Evolutionary conservation across 2,113 vertebrate species (phyloP), one percentile per base, ranked within the genome.

Genomic region (Tenebrosternarchus preto): DNA sequence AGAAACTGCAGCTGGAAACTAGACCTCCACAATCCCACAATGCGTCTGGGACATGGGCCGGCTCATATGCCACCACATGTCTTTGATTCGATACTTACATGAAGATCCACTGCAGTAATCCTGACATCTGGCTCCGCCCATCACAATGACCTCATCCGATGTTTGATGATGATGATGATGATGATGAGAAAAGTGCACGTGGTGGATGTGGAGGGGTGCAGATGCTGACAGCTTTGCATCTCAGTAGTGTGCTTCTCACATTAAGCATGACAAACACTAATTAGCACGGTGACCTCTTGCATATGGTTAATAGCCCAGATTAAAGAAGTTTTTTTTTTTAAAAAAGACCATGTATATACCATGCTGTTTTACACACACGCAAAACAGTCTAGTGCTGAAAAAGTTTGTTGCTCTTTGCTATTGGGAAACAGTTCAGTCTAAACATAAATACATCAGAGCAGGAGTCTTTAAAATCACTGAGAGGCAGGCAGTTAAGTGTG

Each of bases 41-140:
- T 17, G 74, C 60, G 60, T 81, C 53, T 16, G 29, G 61, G 74
- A 83, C 75, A 79, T 59, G 77, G 82, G n/a, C n/a, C n/a, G n/a
- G n/a, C n/a, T n/a, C n/a, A n/a, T n/a, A n/a, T n/a, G n/a, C n/a
- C n/a, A n/a, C n/a, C n/a, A n/a, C n/a, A 63, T 56, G 78, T 57
- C 46, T 73, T 33, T 25, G 43, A 73, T 74, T 79, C 85, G 85
- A 84, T 84, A 85, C 79, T 43, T 81, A 55, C 36, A 60, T 50
- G 76, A 63, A 66, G 70, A 73, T 59, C 43, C 76, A 82, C 70
- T 25, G 43, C 61, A 74, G 36, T 67, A 75, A 80, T 57, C 55
- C 81, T 39, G 69, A 84, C 86, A 85, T 85, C 84, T 88, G 87
- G 56, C 66, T 82, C 74, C 24, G 36, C 64, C 74, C 25, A 80